A percentile compares a stretch with the other conserved stretches of the same genome.
phyloP scores from a whole-genome alignment of 2,797 vertebrate species.

The Myripristis murdjan region DNA sequence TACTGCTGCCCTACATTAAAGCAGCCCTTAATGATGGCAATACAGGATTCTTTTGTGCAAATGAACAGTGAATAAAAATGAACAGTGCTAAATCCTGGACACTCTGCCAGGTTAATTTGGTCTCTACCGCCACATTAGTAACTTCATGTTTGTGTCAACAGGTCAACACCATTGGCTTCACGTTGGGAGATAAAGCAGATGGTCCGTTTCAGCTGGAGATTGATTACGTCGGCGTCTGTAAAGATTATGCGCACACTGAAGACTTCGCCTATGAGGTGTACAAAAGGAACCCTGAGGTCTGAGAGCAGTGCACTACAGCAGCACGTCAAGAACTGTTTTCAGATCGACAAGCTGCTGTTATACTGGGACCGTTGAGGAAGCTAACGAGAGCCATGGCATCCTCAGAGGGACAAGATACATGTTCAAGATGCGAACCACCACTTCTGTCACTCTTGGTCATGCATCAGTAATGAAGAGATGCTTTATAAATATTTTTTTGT shows the following conservation, averaged over 20 bases:
- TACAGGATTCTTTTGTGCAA: too few species aligned
- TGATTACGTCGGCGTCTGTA: conserved; percentile 91
- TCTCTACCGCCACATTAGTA: neutral
- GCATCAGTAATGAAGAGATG: too few species aligned
- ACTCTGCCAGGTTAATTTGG: accelerated
- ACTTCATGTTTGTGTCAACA: conserved; percentile 63
- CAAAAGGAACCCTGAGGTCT: conserved; percentile 85
- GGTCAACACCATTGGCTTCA: conserved; percentile 93
- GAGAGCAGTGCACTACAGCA: neutral
- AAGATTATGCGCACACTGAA: conserved; percentile 91
- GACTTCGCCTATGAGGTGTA: conserved; percentile 94
- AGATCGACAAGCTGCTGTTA: neutral
- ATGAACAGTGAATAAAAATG: too few species aligned
- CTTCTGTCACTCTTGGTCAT: too few species aligned
- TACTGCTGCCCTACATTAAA: too few species aligned
- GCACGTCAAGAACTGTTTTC: neutral
- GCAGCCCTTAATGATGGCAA: too few species aligned
- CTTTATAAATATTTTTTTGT: too few species aligned
- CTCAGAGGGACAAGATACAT: too few species aligned
- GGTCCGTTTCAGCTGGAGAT: conserved; percentile 96
- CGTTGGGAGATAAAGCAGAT: conserved; percentile 92
- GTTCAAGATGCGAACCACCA: too few species aligned
- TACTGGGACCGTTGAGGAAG: neutral
- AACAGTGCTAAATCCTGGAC: neutral
- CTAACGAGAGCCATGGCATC: too few species aligned